Evolutionary conservation across 2,797 vertebrate species (phyloP).

Genomic region (Acanthiza pusilla): DNA sequence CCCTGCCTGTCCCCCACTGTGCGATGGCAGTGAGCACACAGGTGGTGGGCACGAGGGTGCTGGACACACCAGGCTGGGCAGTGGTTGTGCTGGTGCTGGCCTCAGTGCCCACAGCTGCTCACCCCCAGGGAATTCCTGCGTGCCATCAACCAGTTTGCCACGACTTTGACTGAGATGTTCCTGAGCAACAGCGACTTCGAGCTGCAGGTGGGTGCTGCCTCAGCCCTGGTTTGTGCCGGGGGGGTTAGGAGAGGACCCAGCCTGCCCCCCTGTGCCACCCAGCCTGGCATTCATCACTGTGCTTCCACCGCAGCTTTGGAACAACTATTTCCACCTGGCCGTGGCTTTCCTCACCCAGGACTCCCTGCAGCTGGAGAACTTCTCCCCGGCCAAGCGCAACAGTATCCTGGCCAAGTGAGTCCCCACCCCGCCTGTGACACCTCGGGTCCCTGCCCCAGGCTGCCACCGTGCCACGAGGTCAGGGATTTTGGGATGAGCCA

Average conservation of each 20-base stretch:
- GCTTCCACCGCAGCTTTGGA: conserved; percentile 46
- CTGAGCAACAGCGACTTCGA: conserved; percentile 41
- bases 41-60: neutral
- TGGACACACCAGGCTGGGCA: neutral
- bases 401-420: conserved; percentile 62
- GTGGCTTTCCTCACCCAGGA: conserved; percentile 70
- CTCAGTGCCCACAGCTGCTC: neutral
- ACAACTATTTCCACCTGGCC: conserved; percentile 64
- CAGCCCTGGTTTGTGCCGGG: rapidly evolving
- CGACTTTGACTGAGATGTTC: conserved; percentile 30
- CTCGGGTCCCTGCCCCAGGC: neutral
- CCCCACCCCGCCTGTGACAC: rapidly evolving
- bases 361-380: conserved; percentile 64
- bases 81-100: neutral
- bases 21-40: neutral
- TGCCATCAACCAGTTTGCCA: conserved; percentile 48
- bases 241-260: neutral
- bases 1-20: rapidly evolving
- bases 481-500: neutral
- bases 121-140: conserved; percentile 46
- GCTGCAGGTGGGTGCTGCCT: conserved; percentile 35
- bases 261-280: neutral
- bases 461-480: rapidly evolving
- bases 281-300: neutral
- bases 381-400: conserved; percentile 53